Evolutionary conservation across 1,140 invertebrate genomes (phyloP).

Genomic region (Drosophila triauraria): DNA sequence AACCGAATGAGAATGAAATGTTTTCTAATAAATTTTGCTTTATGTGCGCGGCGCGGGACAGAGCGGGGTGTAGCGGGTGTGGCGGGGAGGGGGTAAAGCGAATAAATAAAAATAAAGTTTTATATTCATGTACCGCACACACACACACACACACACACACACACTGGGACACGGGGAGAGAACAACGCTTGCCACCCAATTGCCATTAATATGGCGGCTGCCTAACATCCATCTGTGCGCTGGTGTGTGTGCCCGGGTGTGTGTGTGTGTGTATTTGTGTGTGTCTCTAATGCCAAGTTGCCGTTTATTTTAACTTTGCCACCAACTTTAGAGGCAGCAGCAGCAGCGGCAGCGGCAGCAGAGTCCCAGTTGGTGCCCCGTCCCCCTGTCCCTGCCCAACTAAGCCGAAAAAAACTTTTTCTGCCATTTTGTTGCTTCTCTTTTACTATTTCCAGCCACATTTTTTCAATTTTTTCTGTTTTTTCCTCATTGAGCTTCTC

Average conservation of each 20-base stretch:
- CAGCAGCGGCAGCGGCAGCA: conserved; percentile 38
- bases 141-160: conserved; percentile 47
- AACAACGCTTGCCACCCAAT: conserved; percentile 72
- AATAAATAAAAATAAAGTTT: conserved; percentile 84
- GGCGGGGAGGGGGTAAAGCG: conserved; percentile 44
- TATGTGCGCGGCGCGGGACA: conserved; percentile 70
- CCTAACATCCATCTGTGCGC: conserved; percentile 70
- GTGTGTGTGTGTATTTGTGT: conserved; percentile 47
- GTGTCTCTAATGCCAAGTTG: conserved; percentile 81
- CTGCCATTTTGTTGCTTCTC: conserved; percentile 74
- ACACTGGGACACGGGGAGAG: conserved; percentile 27
- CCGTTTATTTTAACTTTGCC: conserved; percentile 83
- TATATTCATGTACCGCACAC: conserved; percentile 80
- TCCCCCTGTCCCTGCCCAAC: conserved; percentile 34
- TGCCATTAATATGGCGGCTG: conserved; percentile 82
- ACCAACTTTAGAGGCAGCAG: conserved; percentile 74
- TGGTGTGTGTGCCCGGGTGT: conserved; percentile 19
- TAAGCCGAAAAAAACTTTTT: conserved; percentile 66
- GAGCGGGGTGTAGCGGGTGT: neutral
- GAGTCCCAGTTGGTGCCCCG: conserved; percentile 49
- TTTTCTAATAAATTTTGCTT: conserved; percentile 84
- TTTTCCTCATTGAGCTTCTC: conserved; percentile 22
- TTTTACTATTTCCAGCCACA: conserved; percentile 76
- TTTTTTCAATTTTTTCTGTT: conserved; percentile 54
- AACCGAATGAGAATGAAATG: conserved; percentile 77